These are phyloP conservation scores for Dysmachus trigonus DNA, from an alignment of 2,888 invertebrate genomes.

Conservation along the genomic window DNA sequence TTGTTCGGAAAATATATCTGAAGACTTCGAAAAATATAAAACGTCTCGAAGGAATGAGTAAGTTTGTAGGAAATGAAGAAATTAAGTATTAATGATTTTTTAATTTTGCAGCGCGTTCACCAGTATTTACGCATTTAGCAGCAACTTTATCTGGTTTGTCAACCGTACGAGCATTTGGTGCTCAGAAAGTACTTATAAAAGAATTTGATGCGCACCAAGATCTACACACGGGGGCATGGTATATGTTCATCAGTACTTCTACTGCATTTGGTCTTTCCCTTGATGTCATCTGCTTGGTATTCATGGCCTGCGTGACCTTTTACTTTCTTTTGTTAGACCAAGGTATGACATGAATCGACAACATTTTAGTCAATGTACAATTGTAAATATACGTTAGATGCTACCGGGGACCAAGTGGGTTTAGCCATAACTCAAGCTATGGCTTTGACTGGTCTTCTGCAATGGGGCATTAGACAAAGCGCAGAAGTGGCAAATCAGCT, in stretches of 20 bases:
- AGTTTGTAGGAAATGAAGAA: slow-evolving; percentile 54
- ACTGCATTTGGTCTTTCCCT: slow-evolving; percentile 73
- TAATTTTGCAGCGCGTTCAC: slow-evolving; percentile 75
- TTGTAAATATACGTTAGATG: background rate
- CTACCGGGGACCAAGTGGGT: slow-evolving; percentile 65
- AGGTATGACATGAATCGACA: slow-evolving; percentile 50
- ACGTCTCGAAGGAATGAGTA: slow-evolving; percentile 71
- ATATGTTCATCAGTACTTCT: slow-evolving; percentile 71
- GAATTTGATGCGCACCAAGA: slow-evolving; percentile 73
- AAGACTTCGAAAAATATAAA: slow-evolving; percentile 76
- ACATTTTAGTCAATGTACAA: background rate
- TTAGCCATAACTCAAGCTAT: slow-evolving; percentile 68
- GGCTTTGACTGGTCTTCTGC: slow-evolving; percentile 66
- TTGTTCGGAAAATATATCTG: slow-evolving; percentile 71
- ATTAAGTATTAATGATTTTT: background rate
- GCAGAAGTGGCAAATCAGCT: slow-evolving; percentile 75
- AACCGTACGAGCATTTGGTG: slow-evolving; percentile 77
- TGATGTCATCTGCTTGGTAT: slow-evolving; percentile 72
- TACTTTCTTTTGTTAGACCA: slow-evolving; percentile 66
- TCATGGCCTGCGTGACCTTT: slow-evolving; percentile 72
- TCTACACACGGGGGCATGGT: slow-evolving; percentile 74
- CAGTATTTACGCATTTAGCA: slow-evolving; percentile 81
- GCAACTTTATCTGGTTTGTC: slow-evolving; percentile 78
- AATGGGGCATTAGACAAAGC: slow-evolving; percentile 79
- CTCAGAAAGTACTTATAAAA: slow-evolving; percentile 70